A percentile compares a stretch with the other conserved stretches of the same genome.
phyloP scores from a whole-genome alignment of 2,888 invertebrate genomes.

The Pecten maximus region DNA sequence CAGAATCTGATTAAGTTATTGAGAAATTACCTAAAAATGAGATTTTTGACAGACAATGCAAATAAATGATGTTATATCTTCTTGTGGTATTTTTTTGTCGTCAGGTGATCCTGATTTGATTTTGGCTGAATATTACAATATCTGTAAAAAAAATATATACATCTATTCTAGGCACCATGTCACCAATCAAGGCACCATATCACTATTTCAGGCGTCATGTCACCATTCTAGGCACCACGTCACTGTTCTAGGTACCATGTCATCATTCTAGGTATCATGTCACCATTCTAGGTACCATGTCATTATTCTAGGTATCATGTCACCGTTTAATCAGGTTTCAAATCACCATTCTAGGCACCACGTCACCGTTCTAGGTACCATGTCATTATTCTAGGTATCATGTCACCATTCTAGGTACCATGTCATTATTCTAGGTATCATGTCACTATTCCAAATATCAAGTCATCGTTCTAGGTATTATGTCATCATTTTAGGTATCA shows the following conservation, averaged over 20 bases:
- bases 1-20: too few relatives aligned
- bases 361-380: not conserved
- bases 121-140: too few relatives aligned
- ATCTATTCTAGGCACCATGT: not conserved
- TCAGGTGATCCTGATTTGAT: too few relatives aligned
- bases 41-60: too few relatives aligned
- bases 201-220: not conserved
- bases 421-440: not conserved
- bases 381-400: not conserved
- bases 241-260: not conserved
- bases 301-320: not conserved
- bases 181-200: not conserved
- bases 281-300: not conserved
- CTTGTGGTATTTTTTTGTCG: too few relatives aligned
- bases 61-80: too few relatives aligned
- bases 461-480: not conserved
- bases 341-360: not conserved
- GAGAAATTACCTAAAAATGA: too few relatives aligned
- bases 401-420: not conserved
- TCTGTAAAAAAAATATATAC: too few relatives aligned
- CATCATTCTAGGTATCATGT: not conserved
- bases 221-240: not conserved
- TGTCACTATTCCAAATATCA: not conserved
- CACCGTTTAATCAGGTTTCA: too few relatives aligned
- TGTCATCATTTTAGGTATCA: not conserved